A percentile compares a stretch with the other conserved stretches of the same genome.
Evolutionary conservation across 2,113 vertebrate genomes (phyloP).

Genomic region (Protobothrops flavoviridis): DNA sequence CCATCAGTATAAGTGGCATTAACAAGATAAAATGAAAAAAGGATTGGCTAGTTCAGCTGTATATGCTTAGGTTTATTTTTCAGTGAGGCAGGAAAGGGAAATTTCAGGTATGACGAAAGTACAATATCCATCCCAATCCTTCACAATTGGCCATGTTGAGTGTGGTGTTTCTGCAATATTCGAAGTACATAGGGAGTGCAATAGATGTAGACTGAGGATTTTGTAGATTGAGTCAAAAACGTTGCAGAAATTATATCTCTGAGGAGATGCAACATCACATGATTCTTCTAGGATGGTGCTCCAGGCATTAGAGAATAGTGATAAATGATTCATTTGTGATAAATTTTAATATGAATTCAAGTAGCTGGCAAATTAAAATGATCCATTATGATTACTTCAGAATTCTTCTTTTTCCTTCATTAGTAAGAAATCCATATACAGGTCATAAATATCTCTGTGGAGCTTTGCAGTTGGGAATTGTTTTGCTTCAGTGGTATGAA

Average conservation of each 20-base stretch:
- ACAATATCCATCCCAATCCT: neutral
- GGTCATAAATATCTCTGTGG: constrained; percentile 97
- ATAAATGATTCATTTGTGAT: neutral
- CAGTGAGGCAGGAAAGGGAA: neutral
- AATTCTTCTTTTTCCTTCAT: neutral
- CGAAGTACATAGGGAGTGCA: neutral
- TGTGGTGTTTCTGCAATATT: neutral
- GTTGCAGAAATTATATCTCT: neutral
- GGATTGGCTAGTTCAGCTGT: too few relatives aligned
- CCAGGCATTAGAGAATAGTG: neutral
- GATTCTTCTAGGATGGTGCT: neutral
- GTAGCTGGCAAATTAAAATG: neutral
- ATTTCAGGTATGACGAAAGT: neutral
- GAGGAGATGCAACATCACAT: too few relatives aligned
- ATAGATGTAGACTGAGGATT: neutral
- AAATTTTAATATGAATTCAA: neutral
- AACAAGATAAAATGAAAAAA: neutral
- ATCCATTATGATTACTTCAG: neutral
- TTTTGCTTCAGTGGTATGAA: constrained; percentile 98
- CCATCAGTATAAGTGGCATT: neutral
- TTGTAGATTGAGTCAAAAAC: neutral
- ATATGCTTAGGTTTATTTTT: neutral
- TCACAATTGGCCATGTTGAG: neutral
- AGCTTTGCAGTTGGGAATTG: constrained; percentile 93
- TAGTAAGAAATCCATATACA: constrained; percentile 96